Base-by-base conservation (phyloP, 92 coral and sea anemone species). In the Meandrina meandrites region DNA sequence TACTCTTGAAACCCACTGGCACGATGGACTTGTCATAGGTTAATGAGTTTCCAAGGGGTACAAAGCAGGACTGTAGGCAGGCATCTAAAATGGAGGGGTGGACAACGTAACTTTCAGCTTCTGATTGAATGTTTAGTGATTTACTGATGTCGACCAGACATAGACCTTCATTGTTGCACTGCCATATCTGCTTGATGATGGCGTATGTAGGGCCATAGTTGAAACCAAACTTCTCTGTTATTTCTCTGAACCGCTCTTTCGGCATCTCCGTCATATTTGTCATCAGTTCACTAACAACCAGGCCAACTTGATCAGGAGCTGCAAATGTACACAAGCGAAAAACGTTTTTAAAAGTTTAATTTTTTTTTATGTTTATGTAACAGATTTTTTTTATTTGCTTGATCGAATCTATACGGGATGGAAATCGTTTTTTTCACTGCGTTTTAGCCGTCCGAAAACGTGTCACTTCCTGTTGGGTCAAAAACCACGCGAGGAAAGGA, bases 41-140 rank as follows among this genome's bases (percentile, higher is more conserved):
- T 31, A 28, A 31, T 0, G 73, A 84, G 22, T 0, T 72, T 50
- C 78, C 82, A 28, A 84, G 56, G 22, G 90, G 90, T 21, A 94
- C 73, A 58, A 84, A 91, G 79, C 95, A 90, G 58, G 91, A 92
- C 87, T 96, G 98, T 24, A 96, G 88, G 57, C 98, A 96, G 8
- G 98, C 98, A 69, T 96, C 98, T 50, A 96, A 80, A 27, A 96
- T 85, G 16, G 96, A 90, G 3, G 98, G 98, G 73, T 96, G 98
- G 40, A 94, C 80, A 8, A 96, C 88, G 57, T 94, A 96, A 45
- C 60, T 28, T 32, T 67, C 69, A 54, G 85, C 79, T 76, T 96
- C 95, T 0, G 58, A 1, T 32, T 69, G 84, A 72, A 84, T 62
- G 22, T 27, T 22, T 13, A 35, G 30, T 0, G 76, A 54, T 13